Evolutionary conservation across 2,797 vertebrate species (phyloP).

Genomic region (Poecilia gillii): DNA sequence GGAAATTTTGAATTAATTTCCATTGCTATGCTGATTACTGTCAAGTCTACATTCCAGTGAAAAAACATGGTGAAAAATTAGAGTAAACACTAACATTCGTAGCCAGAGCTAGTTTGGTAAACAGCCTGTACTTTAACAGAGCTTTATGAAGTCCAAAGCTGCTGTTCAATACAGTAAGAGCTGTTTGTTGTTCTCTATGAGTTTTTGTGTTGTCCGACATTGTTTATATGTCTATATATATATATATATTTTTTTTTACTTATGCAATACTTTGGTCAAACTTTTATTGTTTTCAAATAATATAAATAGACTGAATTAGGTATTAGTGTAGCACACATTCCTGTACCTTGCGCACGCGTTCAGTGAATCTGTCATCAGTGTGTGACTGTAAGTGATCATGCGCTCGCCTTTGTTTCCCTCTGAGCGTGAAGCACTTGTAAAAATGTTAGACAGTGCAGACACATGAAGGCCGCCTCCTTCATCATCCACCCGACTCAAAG

Average conservation of each 20-base stretch:
- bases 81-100: no score
- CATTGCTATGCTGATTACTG: background rate
- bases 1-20: background rate
- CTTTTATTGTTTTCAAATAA: background rate
- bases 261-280: background rate
- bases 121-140: no score
- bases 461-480: constrained; percentile 52
- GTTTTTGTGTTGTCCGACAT: background rate
- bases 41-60: background rate
- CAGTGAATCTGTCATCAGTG: constrained; percentile 21
- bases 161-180: background rate
- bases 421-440: constrained; percentile 43
- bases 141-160: no score
- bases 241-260: background rate
- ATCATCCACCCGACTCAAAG: constrained; percentile 45
- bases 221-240: background rate
- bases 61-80: background rate
- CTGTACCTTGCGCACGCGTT: background rate
- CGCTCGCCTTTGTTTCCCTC: constrained; percentile 32
- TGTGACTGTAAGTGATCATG: background rate
- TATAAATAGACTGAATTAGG: background rate
- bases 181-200: background rate
- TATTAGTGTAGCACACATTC: background rate
- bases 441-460: constrained; percentile 67
- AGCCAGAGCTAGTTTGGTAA: no score